Percentiles rank a stretch among this genome's conserved stretches.
phyloP scores from a whole-genome alignment of 2,113 vertebrate species.

The pig (Sus scrofa) region DNA sequence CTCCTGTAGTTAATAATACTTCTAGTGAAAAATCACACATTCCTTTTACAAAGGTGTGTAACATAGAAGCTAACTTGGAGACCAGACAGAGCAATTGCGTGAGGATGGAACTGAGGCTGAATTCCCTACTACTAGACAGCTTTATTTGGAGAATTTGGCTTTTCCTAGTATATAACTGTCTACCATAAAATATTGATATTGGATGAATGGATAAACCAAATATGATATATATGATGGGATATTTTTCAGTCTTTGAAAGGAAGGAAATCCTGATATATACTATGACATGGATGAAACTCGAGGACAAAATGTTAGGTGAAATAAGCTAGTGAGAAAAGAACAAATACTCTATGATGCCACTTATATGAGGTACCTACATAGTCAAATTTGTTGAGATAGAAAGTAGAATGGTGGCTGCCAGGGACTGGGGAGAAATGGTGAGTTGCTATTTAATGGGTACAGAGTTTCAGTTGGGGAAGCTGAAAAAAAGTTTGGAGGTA shows the following conservation, averaged over 20 bases:
- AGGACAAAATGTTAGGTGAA: neutral
- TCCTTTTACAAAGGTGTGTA: conserved; percentile 55
- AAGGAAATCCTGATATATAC: conserved; percentile 27
- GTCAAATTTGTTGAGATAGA: neutral
- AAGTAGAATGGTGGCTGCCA: conserved; percentile 17
- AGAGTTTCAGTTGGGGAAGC: neutral
- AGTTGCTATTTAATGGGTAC: neutral
- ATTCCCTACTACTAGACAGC: neutral
- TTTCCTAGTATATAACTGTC: conserved; percentile 11
- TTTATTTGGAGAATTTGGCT: conserved; percentile 19
- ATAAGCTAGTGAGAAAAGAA: neutral
- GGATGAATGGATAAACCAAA: conserved; percentile 17
- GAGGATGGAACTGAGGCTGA: neutral
- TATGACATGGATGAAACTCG: neutral
- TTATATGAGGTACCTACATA: neutral
- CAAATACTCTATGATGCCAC: neutral
- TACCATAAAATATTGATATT: conserved; percentile 13
- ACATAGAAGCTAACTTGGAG: neutral
- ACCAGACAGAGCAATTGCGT: neutral
- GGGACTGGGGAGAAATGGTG: neutral
- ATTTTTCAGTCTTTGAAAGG: conserved; percentile 19
- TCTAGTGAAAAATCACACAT: conserved; percentile 47
- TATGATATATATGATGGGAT: neutral
- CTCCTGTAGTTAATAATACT: neutral
- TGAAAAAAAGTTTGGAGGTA: conserved; percentile 11